Evolutionary conservation across 2,888 invertebrate species (phyloP), one percentile per base, ranked within the genome.

Genomic region (Drosophila mercatorum): DNA sequence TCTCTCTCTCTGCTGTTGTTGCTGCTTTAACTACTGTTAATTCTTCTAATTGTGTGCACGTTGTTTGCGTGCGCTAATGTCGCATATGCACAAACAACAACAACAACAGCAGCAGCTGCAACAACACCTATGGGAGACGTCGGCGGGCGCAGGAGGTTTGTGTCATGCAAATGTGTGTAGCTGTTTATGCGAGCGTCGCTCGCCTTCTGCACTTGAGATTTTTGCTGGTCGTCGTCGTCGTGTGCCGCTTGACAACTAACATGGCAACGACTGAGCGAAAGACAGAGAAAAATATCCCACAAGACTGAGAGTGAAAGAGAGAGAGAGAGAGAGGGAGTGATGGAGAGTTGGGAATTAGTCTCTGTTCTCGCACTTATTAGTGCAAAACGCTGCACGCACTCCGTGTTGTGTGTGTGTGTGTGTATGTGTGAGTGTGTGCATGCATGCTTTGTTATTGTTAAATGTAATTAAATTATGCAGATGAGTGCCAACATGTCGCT

Each of bases 61-160:
- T 87, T 84, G 84, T 83, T 84, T 89, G 87, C 89, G 81, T 89
- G 87, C 89, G 81, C 84, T 89, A 87, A 84, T 84, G 84, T 89
- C 87, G 84, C 84, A 89, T 86, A 89, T 89, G 84, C 84, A 79
- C 76, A 72, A 74, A 51, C 67, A 63, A 43, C 61, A 70, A n/a
- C 56, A 56, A n/a, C 34, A 58, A 4, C 71, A 58, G 8, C 28
- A 28, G 5, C 28, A 28, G 28, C 44, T 44, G 62, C 38, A 38
- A 56, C 66, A 68, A 59, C 70, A 67, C 68, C 62, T 46, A 31
- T 43, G 65, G 69, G 65, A 69, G 40, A 26, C 14, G 46, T n/a
- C 4, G 65, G 44, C 4, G 67, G 44, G 65, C 63, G 66, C 62
- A 60, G 70, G 58, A 41, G 70, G 66, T 34, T 34, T 63, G 55